These are phyloP conservation scores for Onychorhynchus coronatus DNA, from an alignment of 2,113 vertebrate genomes.

Conservation along the genomic window DNA sequence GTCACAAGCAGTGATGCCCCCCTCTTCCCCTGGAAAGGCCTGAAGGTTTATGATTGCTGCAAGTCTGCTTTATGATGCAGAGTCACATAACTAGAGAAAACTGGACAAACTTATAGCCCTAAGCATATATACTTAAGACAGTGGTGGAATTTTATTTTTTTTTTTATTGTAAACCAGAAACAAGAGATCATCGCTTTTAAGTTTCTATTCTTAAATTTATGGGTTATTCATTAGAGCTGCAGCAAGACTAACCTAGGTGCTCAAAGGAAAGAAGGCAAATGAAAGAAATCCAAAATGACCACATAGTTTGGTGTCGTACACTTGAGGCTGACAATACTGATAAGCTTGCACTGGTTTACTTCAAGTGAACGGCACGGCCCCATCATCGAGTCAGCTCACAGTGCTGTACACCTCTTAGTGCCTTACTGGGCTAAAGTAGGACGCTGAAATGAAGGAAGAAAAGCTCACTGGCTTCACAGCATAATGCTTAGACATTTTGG, in stretches of 20 bases:
- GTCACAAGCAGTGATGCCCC: background rate
- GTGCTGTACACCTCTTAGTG: background rate
- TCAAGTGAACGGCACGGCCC: background rate
- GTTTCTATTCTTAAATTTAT: background rate
- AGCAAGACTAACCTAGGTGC: background rate
- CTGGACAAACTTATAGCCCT: background rate
- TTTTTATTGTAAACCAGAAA: background rate
- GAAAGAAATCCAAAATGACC: background rate
- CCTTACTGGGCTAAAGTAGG: fast-evolving
- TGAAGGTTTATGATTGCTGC: background rate
- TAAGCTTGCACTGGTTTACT: background rate
- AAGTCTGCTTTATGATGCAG: background rate
- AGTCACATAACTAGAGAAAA: background rate
- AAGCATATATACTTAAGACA: background rate
- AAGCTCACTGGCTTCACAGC: background rate
- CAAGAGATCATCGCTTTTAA: background rate
- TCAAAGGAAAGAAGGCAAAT: background rate
- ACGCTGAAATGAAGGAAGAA: background rate
- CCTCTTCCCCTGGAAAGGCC: background rate
- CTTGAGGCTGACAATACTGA: background rate
- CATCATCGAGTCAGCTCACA: background rate
- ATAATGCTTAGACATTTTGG: background rate
- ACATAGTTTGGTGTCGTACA: background rate
- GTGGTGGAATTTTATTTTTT: background rate
- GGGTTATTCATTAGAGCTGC: background rate